phyloP scores from a whole-genome alignment of 2,888 invertebrate species.

The Gibbula magus region DNA sequence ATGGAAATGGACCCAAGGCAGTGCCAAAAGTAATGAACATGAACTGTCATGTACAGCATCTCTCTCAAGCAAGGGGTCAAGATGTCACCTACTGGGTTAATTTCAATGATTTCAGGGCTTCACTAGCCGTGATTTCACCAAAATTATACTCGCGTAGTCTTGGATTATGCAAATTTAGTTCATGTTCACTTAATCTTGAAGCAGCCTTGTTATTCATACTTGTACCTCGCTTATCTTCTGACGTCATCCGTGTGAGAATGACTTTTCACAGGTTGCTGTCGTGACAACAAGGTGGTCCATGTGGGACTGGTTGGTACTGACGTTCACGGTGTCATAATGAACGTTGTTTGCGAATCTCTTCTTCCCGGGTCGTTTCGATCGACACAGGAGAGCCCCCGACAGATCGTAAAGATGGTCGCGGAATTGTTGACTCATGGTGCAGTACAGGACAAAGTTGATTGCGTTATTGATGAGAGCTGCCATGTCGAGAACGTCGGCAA shows the following conservation, averaged over 20 bases:
- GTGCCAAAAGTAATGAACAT: no score
- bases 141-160: neutral
- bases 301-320: conserved; percentile 25
- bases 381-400: conserved; percentile 27
- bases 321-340: conserved; percentile 25
- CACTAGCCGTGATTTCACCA: no score
- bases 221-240: conserved; percentile 15
- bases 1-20: no score
- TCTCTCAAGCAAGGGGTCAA: no score
- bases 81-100: no score
- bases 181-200: neutral
- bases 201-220: neutral
- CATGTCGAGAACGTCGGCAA: conserved; percentile 89
- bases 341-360: conserved; percentile 8
- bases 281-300: conserved; percentile 30
- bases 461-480: conserved; percentile 92
- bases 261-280: conserved; percentile 29
- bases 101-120: no score
- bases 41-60: no score
- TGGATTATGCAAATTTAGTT: neutral
- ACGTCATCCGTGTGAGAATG: conserved; percentile 28
- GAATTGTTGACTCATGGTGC: conserved; percentile 95
- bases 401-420: conserved; percentile 80
- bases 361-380: neutral
- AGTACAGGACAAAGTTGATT: conserved; percentile 94